Conservation (phyloP, 2,888 invertebrate species). For the Dendrolimus pini region DNA sequence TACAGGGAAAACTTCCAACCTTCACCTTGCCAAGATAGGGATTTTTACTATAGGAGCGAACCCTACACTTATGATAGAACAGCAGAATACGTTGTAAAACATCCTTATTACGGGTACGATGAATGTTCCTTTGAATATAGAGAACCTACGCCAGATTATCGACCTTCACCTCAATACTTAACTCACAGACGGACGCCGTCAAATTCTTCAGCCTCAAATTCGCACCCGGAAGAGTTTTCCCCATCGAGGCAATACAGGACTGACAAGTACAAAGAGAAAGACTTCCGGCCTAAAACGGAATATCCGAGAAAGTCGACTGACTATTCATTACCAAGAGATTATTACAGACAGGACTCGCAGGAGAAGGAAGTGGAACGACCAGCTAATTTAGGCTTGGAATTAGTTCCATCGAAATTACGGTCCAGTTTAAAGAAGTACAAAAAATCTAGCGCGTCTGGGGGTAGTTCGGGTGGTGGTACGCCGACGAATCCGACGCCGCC, state of each 20-base stretch:
- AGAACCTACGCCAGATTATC: slow-evolving; percentile 53
- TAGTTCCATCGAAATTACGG: slow-evolving; percentile 81
- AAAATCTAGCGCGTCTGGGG: slow-evolving; percentile 71
- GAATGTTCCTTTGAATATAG: slow-evolving; percentile 57
- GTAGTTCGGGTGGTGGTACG: slow-evolving; percentile 81
- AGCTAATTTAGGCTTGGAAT: slow-evolving; percentile 77
- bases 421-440: slow-evolving; percentile 87
- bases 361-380: slow-evolving; percentile 61
- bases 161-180: slow-evolving; percentile 48
- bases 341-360: slow-evolving; percentile 52
- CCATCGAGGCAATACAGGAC: slow-evolving; percentile 49
- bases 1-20: slow-evolving; percentile 69
- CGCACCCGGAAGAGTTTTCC: slow-evolving; percentile 69
- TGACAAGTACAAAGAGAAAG: slow-evolving; percentile 41
- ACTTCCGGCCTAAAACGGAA: slow-evolving; percentile 51
- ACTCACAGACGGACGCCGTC: slow-evolving; percentile 87
- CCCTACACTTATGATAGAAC: slow-evolving; percentile 58
- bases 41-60: slow-evolving; percentile 52
- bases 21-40: slow-evolving; percentile 44
- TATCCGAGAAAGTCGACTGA: slow-evolving; percentile 54
- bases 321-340: slow-evolving; percentile 56
- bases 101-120: slow-evolving; percentile 59
- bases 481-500: slow-evolving; percentile 92
- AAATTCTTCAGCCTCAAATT: slow-evolving; percentile 79
- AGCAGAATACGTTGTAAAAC: slow-evolving; percentile 61